Percentiles rank a stretch among this genome's conserved stretches.
Conservation (phyloP, 2,888 invertebrate genomes). For the Mantis religiosa region DNA sequence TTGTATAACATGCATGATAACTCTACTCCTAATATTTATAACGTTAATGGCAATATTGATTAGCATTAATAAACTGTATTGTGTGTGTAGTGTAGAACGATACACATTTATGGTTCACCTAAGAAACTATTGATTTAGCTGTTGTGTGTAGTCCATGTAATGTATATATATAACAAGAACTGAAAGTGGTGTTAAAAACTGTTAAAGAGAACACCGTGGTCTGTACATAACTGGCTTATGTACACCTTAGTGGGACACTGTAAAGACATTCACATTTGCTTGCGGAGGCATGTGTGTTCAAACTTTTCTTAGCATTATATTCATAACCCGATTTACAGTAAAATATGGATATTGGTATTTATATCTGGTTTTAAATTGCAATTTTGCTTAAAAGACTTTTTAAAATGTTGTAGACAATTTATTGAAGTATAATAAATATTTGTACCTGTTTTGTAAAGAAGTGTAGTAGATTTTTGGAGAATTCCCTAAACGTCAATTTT, state of each 20-base stretch:
- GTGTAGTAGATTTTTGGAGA: not conserved
- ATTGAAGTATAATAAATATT: no score
- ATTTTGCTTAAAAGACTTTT: not conserved
- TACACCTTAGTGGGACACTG: constrained; percentile 17
- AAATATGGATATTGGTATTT: not conserved
- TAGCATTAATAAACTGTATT: not conserved
- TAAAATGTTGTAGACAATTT: not conserved
- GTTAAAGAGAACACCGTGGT: constrained; percentile 19
- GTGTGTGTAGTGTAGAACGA: constrained; percentile 4
- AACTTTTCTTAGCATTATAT: not conserved
- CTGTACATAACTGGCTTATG: not conserved
- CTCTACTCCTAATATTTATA: constrained; percentile 20
- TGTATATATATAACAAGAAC: constrained; percentile 24
- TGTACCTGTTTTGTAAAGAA: no score
- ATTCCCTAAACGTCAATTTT: not conserved
- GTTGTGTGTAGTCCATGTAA: constrained; percentile 5
- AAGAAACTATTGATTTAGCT: constrained; percentile 14
- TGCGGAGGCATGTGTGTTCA: not conserved
- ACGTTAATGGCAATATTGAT: constrained; percentile 20
- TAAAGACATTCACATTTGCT: constrained; percentile 23
- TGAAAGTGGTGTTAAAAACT: constrained; percentile 16
- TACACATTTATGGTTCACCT: constrained; percentile 12
- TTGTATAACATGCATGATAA: constrained; percentile 25
- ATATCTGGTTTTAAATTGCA: not conserved
- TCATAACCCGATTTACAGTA: not conserved